A percentile compares a stretch with the other conserved stretches of the same genome.
phyloP scores from a whole-genome alignment of 2,888 invertebrate genomes.

The Lycophotia porphyrea region DNA sequence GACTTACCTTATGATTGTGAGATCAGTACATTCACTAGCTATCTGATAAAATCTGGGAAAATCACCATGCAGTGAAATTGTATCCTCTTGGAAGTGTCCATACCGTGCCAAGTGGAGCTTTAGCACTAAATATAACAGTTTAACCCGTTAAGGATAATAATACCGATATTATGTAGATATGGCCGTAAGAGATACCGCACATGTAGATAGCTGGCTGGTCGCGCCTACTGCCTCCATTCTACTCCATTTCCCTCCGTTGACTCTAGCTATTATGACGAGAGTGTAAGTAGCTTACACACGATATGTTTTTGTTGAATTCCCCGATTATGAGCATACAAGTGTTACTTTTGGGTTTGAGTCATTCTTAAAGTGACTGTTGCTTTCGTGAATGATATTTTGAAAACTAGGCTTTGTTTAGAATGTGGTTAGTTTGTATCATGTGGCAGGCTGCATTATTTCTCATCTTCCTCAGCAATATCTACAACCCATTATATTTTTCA shows the following conservation, averaged over 20 bases:
- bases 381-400: slow-evolving; percentile 39
- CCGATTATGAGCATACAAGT: slow-evolving; percentile 50
- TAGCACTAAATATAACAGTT: slow-evolving; percentile 59
- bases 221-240: slow-evolving; percentile 56
- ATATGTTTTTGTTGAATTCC: slow-evolving; percentile 58
- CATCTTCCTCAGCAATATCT: background rate
- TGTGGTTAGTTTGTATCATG: slow-evolving; percentile 7
- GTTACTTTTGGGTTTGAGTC: slow-evolving; percentile 54
- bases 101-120: slow-evolving; percentile 57
- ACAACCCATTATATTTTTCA: background rate
- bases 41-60: slow-evolving; percentile 18
- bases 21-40: slow-evolving; percentile 2
- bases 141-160: slow-evolving; percentile 60
- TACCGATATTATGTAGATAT: slow-evolving; percentile 49
- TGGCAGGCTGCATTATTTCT: background rate
- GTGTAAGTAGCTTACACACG: slow-evolving; percentile 61
- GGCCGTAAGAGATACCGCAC: slow-evolving; percentile 50
- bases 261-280: slow-evolving; percentile 56
- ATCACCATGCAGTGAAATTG: slow-evolving; percentile 25
- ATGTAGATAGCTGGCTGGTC: slow-evolving; percentile 43
- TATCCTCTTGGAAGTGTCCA: slow-evolving; percentile 37
- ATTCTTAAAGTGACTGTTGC: slow-evolving; percentile 45
- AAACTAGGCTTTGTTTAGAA: slow-evolving; percentile 27
- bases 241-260: slow-evolving; percentile 59
- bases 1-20: background rate